phyloP scores from a whole-genome alignment of 2,888 invertebrate genomes.

The Seira ritae region DNA sequence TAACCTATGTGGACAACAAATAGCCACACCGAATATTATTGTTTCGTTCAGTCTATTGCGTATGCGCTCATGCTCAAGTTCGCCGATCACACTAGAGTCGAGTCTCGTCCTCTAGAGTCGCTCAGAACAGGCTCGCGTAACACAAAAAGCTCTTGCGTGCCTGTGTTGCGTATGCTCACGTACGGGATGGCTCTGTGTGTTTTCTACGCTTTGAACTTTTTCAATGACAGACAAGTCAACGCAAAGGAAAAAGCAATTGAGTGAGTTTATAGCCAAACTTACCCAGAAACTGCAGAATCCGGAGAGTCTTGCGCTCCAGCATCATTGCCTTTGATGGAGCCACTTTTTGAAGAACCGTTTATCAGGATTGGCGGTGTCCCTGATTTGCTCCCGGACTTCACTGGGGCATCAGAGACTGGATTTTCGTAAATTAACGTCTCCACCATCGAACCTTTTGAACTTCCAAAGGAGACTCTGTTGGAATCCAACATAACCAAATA shows the following conservation, averaged over 20 bases:
- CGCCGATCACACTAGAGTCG: neutral
- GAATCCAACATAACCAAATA: slow-evolving; percentile 37
- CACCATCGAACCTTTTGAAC: slow-evolving; percentile 95
- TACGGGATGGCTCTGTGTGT: slow-evolving; percentile 47
- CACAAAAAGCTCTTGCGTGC: neutral
- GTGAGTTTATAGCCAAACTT: too few species aligned
- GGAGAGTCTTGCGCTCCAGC: slow-evolving; percentile 62
- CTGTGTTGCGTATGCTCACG: neutral
- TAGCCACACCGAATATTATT: too few species aligned
- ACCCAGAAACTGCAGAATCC: slow-evolving; percentile 68
- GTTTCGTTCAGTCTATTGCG: too few species aligned
- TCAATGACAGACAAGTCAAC: neutral
- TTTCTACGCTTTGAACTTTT: neutral
- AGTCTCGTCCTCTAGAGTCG: slow-evolving; percentile 52
- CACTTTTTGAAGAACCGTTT: slow-evolving; percentile 38
- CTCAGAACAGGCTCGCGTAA: slow-evolving; percentile 17
- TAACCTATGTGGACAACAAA: too few species aligned
- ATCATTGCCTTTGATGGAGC: slow-evolving; percentile 21
- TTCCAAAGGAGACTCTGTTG: slow-evolving; percentile 92
- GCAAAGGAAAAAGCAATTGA: too few species aligned
- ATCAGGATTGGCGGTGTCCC: slow-evolving; percentile 26
- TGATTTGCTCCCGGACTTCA: slow-evolving; percentile 36
- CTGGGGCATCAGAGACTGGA: slow-evolving; percentile 75
- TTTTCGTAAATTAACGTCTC: slow-evolving; percentile 94
- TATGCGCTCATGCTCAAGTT: too few species aligned